A percentile compares a stretch with the other conserved stretches of the same genome.
phyloP scores from a whole-genome alignment of 2,113 vertebrate genomes.

The Leucopsar rothschildi region DNA sequence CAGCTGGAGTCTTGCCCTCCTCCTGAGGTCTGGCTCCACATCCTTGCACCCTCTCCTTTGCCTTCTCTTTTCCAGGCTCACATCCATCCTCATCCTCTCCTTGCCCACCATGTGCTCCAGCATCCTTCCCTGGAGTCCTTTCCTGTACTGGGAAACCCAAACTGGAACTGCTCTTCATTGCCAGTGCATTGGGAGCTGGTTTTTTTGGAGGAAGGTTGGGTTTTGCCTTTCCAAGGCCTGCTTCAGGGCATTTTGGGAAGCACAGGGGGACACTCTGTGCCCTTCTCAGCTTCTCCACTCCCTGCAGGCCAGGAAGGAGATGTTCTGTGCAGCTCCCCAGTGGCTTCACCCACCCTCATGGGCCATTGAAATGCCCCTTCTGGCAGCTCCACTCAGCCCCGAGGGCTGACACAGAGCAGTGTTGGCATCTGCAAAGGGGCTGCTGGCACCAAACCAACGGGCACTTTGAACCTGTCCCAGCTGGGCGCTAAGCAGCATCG shows the following conservation, averaged over 20 bases:
- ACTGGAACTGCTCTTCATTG: background rate
- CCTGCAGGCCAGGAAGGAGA: background rate
- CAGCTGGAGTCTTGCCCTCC: background rate
- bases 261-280: background rate
- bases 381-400: constrained; percentile 32
- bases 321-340: background rate
- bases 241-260: background rate
- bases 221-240: background rate
- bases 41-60: background rate
- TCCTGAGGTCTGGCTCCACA: background rate
- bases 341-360: background rate
- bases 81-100: background rate
- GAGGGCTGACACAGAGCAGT: background rate
- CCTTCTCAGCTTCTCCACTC: background rate
- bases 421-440: constrained; percentile 40
- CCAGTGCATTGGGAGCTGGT: background rate
- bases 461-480: background rate
- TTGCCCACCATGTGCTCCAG: background rate
- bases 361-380: background rate
- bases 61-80: background rate
- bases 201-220: background rate
- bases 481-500: constrained; percentile 3
- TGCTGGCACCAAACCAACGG: constrained; percentile 16
- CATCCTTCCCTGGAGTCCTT: background rate
- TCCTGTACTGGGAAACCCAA: background rate